These are phyloP conservation scores for Idris sp. DNA, from an alignment of 1,140 invertebrate species.

Conservation along the genomic window DNA sequence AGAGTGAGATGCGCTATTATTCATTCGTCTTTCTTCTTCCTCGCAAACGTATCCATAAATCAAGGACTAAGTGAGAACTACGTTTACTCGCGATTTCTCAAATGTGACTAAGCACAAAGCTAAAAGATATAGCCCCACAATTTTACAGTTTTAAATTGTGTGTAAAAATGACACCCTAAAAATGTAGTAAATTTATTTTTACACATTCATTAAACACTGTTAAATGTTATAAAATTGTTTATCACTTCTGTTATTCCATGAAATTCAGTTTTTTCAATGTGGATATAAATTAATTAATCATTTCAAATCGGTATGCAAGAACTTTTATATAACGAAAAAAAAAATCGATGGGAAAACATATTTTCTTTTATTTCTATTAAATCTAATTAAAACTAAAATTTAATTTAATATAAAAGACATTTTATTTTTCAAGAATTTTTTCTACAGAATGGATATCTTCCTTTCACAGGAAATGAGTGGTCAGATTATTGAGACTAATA, in stretches of 20 bases:
- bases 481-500: constrained; percentile 35
- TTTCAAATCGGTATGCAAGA: no score
- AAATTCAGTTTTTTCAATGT: no score
- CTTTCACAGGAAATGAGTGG: constrained; percentile 35
- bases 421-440: constrained; percentile 5
- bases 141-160: constrained; percentile 17
- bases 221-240: no score
- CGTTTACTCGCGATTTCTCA: constrained; percentile 53
- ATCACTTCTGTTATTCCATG: no score
- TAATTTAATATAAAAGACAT: constrained; percentile 18
- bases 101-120: constrained; percentile 53
- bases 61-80: constrained; percentile 49
- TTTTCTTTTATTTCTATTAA: no score
- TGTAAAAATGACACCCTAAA: constrained; percentile 16
- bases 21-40: constrained; percentile 67
- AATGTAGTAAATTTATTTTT: no score
- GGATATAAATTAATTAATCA: no score
- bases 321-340: no score
- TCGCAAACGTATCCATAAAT: constrained; percentile 64
- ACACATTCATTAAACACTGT: no score
- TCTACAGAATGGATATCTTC: constrained; percentile 33
- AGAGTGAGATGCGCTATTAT: constrained; percentile 67
- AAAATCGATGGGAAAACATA: no score
- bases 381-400: constrained; percentile 5
- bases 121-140: constrained; percentile 40